Percentiles rank a stretch among this genome's conserved stretches.
Conservation (phyloP, 2,888 invertebrate genomes). For the Heteromyza rotundicornis region DNA sequence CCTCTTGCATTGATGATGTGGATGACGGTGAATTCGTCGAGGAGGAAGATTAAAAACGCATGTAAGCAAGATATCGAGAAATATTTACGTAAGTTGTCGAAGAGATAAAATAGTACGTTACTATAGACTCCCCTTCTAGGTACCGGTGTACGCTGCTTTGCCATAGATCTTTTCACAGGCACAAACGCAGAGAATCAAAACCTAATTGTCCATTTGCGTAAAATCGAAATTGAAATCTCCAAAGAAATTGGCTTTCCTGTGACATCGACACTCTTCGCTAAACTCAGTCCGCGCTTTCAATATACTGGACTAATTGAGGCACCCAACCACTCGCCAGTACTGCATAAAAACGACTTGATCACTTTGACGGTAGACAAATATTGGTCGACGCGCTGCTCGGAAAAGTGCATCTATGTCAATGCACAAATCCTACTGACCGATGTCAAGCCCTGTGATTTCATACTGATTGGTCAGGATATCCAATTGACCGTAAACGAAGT, state of each 20-base stretch:
- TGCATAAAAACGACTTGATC: slow-evolving; percentile 32
- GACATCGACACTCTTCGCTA: slow-evolving; percentile 44
- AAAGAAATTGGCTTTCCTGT: slow-evolving; percentile 45
- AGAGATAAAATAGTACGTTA: background rate
- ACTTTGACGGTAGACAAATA: slow-evolving; percentile 41
- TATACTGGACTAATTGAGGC: slow-evolving; percentile 44
- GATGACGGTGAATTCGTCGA: background rate
- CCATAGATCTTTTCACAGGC: slow-evolving; percentile 48
- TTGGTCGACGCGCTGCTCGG: slow-evolving; percentile 35
- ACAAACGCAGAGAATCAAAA: slow-evolving; percentile 42
- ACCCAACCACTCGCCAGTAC: background rate
- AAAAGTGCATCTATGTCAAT: slow-evolving; percentile 46
- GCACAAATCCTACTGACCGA: slow-evolving; percentile 46
- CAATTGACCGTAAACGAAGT: slow-evolving; percentile 40
- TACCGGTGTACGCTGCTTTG: slow-evolving; percentile 46
- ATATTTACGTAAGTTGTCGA: slow-evolving; percentile 38
- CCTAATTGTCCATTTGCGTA: slow-evolving; percentile 43
- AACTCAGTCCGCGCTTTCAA: slow-evolving; percentile 49
- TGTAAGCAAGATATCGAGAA: slow-evolving; percentile 30
- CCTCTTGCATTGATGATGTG: too few species aligned
- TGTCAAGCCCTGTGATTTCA: slow-evolving; percentile 44
- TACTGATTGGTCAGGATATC: slow-evolving; percentile 47
- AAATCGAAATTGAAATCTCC: slow-evolving; percentile 44
- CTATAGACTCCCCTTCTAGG: slow-evolving; percentile 23
- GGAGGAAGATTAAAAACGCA: slow-evolving; percentile 9